Evolutionary conservation across 2,888 invertebrate species (phyloP).

Genomic region (Omphaloscelis lunosa): DNA sequence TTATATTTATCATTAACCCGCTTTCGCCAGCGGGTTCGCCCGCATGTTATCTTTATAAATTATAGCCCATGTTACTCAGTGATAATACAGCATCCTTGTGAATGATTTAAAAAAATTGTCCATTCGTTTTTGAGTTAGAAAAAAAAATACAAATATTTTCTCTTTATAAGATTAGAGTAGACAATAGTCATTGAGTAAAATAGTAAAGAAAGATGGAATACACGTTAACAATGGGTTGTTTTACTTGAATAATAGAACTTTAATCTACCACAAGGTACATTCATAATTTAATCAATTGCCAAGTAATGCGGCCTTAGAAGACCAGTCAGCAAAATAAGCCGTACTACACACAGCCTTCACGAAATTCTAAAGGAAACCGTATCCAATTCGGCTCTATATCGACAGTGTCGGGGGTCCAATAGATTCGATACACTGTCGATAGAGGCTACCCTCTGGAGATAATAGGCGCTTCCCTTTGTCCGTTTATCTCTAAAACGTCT

Average conservation of each 20-base stretch:
- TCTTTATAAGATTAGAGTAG: too few relatives aligned
- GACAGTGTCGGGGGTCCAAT: conserved; percentile 34
- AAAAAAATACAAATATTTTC: too few relatives aligned
- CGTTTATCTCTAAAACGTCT: conserved; percentile 52
- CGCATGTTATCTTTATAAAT: too few relatives aligned
- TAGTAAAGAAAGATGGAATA: background rate
- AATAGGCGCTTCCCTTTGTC: conserved; percentile 51
- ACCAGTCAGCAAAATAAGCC: conserved; percentile 19
- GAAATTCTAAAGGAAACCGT: conserved; percentile 33
- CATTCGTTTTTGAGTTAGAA: too few relatives aligned
- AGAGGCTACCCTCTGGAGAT: conserved; percentile 30
- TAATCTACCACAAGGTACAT: background rate
- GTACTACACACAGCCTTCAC: conserved; percentile 6
- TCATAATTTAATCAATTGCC: conserved; percentile 10
- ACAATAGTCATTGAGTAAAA: too few relatives aligned
- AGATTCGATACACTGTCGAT: conserved; percentile 27
- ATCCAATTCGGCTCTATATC: conserved; percentile 10
- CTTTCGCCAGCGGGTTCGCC: too few relatives aligned
- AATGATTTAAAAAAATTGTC: too few relatives aligned
- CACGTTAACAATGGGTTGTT: background rate
- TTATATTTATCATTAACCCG: background rate
- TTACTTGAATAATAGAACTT: background rate
- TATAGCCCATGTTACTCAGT: too few relatives aligned
- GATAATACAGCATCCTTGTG: too few relatives aligned
- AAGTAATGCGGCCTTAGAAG: background rate